These are phyloP conservation scores for Aporophyla lueneburgensis DNA, from an alignment of 2,888 invertebrate species.

Conservation along the genomic window DNA sequence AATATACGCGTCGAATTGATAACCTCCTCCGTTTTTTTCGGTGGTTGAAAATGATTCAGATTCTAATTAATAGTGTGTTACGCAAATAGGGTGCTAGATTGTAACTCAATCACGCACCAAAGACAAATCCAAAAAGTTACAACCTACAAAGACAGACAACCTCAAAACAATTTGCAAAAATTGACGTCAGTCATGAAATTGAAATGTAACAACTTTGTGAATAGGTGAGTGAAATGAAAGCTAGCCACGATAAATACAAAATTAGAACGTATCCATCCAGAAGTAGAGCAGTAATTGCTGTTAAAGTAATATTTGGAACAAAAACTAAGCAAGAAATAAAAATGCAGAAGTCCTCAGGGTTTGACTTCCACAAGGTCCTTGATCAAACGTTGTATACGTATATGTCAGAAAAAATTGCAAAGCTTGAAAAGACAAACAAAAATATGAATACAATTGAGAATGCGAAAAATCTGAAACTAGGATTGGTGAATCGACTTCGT, in stretches of 20 bases:
- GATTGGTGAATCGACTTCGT: conserved; percentile 41
- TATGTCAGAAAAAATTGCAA: conserved; percentile 10
- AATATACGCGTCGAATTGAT: too few species aligned
- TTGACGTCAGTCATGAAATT: not conserved
- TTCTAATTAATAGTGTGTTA: too few species aligned
- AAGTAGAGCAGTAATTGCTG: not conserved
- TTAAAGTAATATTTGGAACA: not conserved
- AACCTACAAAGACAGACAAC: not conserved
- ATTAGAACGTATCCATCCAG: not conserved
- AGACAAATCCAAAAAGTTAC: not conserved
- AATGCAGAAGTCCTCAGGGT: conserved; percentile 52
- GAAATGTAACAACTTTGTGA: not conserved
- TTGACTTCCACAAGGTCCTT: conserved; percentile 55
- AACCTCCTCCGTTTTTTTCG: too few species aligned
- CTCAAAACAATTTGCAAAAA: not conserved
- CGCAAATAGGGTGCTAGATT: not conserved
- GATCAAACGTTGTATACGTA: conserved; percentile 57
- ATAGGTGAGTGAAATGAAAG: not conserved
- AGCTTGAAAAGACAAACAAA: not conserved
- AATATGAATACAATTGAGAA: not conserved
- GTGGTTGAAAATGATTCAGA: too few species aligned
- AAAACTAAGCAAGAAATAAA: conserved; percentile 1
- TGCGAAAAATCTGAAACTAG: conserved; percentile 11
- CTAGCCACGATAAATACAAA: not conserved
- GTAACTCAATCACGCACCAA: not conserved